Base-by-base conservation (phyloP, 2,797 vertebrate genomes). In the Phataginus tricuspis region DNA sequence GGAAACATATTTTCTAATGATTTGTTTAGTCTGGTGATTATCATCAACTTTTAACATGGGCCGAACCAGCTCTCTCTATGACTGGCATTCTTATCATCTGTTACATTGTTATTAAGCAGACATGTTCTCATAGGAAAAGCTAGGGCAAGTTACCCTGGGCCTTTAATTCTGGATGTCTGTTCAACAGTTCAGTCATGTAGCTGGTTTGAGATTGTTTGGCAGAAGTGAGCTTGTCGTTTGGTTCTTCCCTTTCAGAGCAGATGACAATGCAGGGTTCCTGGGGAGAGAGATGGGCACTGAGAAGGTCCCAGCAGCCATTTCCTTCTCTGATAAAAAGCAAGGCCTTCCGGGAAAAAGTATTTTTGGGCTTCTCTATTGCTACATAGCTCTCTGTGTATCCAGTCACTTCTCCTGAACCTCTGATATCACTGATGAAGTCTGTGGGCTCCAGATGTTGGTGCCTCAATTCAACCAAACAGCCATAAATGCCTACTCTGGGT, bases 21-120 rank as follows among this genome's bases (percentile, higher is more conserved):
- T 92, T 97, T 96, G 71, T 97, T 96, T 97, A 97, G 88, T 95
- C 95, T 98, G 86, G 69, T 93, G 86, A 92, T 96, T 96, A 91
- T 96, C 84, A 85, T 91, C 64, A 94, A 77, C 74, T 15, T 92
- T 96, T 93, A 86, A 77, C 39, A 77, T 29, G 55, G 83, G 51
- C 34, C 63, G 74, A 92, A 49, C n/a, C 39, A 83, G 27, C 42
- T 94, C 7, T 80, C 14, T 94, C 45, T 64, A 4, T 75, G 92
- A 94, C 61, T 82, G 80, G 79, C 1, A 4, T 23, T 87, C 57
- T 92, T 83, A 86, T 82, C 89, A 91, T 96, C 83, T 90, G 74
- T 53, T 94, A 80, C 71, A 85, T 68, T 97, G 95, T 93, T 95
- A 94, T 55, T 96, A 84, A 97, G 80, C 96, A 98, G 95, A 97